A percentile compares a stretch with the other conserved stretches of the same genome.
phyloP scores from a whole-genome alignment of 2,888 invertebrate species.

The Thera britannica region DNA sequence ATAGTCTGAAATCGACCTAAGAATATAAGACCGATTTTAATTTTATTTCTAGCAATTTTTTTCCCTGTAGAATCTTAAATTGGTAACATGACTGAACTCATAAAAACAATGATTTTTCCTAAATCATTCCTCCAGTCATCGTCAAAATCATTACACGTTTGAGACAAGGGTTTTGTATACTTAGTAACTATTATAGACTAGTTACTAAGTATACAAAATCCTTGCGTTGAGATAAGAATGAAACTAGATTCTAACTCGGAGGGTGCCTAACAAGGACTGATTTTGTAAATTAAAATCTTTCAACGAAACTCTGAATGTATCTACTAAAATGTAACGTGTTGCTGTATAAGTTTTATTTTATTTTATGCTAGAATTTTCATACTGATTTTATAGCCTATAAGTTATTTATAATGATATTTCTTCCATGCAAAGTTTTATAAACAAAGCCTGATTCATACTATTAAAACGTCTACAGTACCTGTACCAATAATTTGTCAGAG shows the following conservation, averaged over 20 bases:
- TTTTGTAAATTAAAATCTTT: constrained; percentile 40
- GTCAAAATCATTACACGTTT: constrained; percentile 22
- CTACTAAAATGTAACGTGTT: constrained; percentile 26
- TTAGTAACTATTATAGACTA: too few species aligned
- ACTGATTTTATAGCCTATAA: constrained; percentile 23
- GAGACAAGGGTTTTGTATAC: too few species aligned
- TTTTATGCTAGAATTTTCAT: constrained; percentile 18
- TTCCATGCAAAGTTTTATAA: constrained; percentile 6
- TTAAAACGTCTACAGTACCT: not conserved
- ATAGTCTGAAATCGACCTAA: not conserved
- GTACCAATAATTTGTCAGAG: not conserved
- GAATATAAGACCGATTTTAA: not conserved
- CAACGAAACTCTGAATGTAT: constrained; percentile 43
- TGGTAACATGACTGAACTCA: constrained; percentile 14
- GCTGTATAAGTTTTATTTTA: constrained; percentile 16
- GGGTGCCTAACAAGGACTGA: constrained; percentile 45
- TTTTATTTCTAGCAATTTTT: constrained; percentile 1
- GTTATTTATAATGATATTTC: constrained; percentile 9
- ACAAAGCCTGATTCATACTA: constrained; percentile 15
- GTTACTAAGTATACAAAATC: too few species aligned
- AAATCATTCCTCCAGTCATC: constrained; percentile 26
- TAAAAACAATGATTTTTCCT: not conserved
- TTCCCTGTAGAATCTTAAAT: constrained; percentile 3
- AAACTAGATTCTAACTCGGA: constrained; percentile 36
- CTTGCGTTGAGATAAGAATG: constrained; percentile 27